Conservation (phyloP, 2,888 invertebrate genomes). For the Encarsia formosa region DNA sequence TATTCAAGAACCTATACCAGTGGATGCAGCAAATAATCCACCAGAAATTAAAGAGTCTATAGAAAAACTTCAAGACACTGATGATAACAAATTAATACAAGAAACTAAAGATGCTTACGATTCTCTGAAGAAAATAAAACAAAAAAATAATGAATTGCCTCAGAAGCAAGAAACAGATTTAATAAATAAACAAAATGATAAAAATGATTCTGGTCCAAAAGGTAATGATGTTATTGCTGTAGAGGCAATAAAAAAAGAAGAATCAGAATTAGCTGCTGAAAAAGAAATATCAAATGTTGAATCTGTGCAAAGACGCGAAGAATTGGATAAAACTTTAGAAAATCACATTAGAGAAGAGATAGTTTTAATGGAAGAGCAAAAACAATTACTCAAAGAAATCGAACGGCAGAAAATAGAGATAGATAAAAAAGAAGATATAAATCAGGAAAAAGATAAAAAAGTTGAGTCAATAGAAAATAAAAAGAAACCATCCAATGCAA, state of each 20-base stretch:
- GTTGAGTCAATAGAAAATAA: neutral
- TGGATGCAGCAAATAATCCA: constrained; percentile 43
- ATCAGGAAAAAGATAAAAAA: constrained; percentile 25
- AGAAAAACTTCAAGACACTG: constrained; percentile 17
- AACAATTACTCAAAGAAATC: constrained; percentile 60
- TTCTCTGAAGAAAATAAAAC: constrained; percentile 14
- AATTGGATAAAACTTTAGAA: constrained; percentile 55
- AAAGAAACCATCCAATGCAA: neutral
- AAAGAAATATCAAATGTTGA: constrained; percentile 41
- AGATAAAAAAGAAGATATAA: no score
- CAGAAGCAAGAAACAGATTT: constrained; percentile 2
- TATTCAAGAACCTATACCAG: constrained; percentile 51
- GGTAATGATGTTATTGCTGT: constrained; percentile 25
- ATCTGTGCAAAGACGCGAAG: constrained; percentile 45
- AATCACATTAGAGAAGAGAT: constrained; percentile 67
- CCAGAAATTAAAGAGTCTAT: constrained; percentile 16
- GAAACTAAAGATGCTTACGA: constrained; percentile 14
- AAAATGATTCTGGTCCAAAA: neutral
- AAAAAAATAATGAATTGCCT: constrained; percentile 6
- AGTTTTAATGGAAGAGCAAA: constrained; percentile 65
- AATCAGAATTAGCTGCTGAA: constrained; percentile 52
- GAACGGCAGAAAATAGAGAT: constrained; percentile 57
- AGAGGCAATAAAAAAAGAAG: constrained; percentile 50
- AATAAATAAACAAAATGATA: constrained; percentile 5
- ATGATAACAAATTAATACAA: constrained; percentile 15